phyloP scores from a whole-genome alignment of 2,888 invertebrate species.

The Phlogophora meticulosa region DNA sequence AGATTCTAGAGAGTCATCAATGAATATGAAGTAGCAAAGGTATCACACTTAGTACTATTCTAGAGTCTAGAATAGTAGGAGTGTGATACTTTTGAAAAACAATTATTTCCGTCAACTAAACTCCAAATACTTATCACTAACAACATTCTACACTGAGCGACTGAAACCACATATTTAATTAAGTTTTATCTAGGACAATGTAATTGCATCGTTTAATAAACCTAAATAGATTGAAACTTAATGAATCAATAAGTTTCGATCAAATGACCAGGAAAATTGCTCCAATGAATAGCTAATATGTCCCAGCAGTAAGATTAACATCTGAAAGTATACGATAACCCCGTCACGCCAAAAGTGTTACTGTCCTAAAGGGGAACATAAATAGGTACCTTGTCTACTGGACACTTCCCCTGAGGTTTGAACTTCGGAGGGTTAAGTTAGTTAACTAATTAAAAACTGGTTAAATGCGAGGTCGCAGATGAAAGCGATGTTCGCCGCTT shows the following conservation, averaged over 20 bases:
- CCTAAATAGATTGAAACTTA: conserved; percentile 17
- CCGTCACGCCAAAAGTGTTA: conserved; percentile 59
- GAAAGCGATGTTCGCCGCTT: conserved; percentile 47
- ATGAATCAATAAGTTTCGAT: conserved; percentile 24
- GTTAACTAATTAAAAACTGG: conserved; percentile 70
- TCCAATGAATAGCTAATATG: conserved; percentile 32
- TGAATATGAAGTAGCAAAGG: too few species aligned
- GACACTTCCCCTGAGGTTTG: conserved; percentile 61
- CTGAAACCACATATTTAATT: conserved; percentile 3
- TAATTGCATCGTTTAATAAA: neutral
- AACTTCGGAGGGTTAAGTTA: conserved; percentile 66
- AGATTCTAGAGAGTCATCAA: too few species aligned
- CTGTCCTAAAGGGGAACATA: conserved; percentile 51
- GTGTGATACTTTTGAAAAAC: too few species aligned
- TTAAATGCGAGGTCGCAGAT: conserved; percentile 59
- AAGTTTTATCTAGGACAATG: neutral
- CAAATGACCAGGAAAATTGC: conserved; percentile 19
- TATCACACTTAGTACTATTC: too few species aligned
- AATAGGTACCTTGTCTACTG: conserved; percentile 61
- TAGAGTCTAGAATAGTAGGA: too few species aligned
- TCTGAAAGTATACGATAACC: conserved; percentile 52
- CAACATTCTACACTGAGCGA: neutral
- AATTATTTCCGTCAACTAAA: neutral
- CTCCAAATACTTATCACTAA: neutral
- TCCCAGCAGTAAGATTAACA: conserved; percentile 48